Evolutionary conservation across 2,888 invertebrate species (phyloP).

Genomic region (Ditula angustiorana): DNA sequence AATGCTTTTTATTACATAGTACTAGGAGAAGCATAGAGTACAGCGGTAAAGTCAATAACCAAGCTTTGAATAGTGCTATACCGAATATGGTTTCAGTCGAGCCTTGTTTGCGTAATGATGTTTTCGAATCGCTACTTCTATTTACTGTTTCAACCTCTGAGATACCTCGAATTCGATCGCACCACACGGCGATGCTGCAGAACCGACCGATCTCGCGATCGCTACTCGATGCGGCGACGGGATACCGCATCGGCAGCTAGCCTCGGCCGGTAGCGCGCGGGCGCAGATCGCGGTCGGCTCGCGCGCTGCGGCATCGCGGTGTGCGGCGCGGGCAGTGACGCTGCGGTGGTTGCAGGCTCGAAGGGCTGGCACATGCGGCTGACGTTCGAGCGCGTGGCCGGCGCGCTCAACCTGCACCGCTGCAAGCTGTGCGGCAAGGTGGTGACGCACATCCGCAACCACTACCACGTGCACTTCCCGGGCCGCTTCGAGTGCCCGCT

Average conservation of each 20-base stretch:
- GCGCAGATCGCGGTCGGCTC: slow-evolving; percentile 32
- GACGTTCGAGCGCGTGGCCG: slow-evolving; percentile 96
- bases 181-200: slow-evolving; percentile 59
- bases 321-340: slow-evolving; percentile 50
- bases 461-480: slow-evolving; percentile 97
- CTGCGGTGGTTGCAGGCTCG: slow-evolving; percentile 93
- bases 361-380: slow-evolving; percentile 98
- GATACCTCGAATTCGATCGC: slow-evolving; percentile 46
- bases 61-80: slow-evolving; percentile 76
- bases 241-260: too few species aligned
- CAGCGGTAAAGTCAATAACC: slow-evolving; percentile 71
- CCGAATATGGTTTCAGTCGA: slow-evolving; percentile 56
- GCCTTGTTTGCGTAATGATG: slow-evolving; percentile 54
- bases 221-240: too few species aligned
- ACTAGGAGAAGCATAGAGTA: slow-evolving; percentile 77
- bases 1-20: slow-evolving; percentile 79
- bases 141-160: slow-evolving; percentile 21
- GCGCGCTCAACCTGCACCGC: slow-evolving; percentile 96
- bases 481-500: slow-evolving; percentile 96
- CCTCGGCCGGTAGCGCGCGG: background rate
- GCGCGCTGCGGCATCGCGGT: slow-evolving; percentile 45
- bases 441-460: slow-evolving; percentile 97
- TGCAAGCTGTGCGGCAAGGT: slow-evolving; percentile 98
- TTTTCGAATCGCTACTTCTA: slow-evolving; percentile 37
- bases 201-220: slow-evolving; percentile 50